phyloP scores from a whole-genome alignment of 2,888 invertebrate species.

The Polia nebulosa region DNA sequence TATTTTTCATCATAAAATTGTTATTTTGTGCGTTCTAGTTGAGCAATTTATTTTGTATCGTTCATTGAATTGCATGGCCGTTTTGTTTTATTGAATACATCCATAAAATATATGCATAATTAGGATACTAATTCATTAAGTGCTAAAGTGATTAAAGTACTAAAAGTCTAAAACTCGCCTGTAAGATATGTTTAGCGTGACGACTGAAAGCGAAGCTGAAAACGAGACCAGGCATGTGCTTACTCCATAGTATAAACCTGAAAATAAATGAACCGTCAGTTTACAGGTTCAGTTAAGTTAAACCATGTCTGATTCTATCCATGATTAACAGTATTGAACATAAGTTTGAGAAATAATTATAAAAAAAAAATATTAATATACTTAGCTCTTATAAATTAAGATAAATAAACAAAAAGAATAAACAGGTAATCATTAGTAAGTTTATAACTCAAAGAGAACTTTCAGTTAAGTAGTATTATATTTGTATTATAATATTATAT shows the following conservation, averaged over 20 bases:
- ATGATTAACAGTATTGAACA: background rate
- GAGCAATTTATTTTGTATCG: conserved; percentile 57
- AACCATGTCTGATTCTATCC: background rate
- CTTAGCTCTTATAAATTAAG: too few species aligned
- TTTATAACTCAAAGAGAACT: background rate
- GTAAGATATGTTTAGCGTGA: conserved; percentile 96
- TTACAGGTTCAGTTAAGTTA: background rate
- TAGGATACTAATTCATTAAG: conserved; percentile 3
- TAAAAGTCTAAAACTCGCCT: conserved; percentile 88
- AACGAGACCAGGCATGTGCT: conserved; percentile 96
- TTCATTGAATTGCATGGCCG: conserved; percentile 36
- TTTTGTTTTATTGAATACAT: conserved; percentile 46
- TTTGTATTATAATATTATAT: conserved; percentile 13
- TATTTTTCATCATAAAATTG: conserved; percentile 56
- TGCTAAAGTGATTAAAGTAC: background rate
- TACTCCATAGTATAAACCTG: conserved; percentile 96
- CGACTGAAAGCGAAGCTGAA: conserved; percentile 95
- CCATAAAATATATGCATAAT: background rate
- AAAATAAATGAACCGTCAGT: conserved; percentile 66
- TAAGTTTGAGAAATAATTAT: background rate
- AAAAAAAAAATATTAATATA: background rate
- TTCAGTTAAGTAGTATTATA: background rate
- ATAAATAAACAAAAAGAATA: too few species aligned
- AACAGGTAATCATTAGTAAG: background rate
- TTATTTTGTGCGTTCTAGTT: conserved; percentile 51